Evolutionary conservation across 2,888 invertebrate genomes (phyloP).

Genomic region (Plagiodera versicolora): DNA sequence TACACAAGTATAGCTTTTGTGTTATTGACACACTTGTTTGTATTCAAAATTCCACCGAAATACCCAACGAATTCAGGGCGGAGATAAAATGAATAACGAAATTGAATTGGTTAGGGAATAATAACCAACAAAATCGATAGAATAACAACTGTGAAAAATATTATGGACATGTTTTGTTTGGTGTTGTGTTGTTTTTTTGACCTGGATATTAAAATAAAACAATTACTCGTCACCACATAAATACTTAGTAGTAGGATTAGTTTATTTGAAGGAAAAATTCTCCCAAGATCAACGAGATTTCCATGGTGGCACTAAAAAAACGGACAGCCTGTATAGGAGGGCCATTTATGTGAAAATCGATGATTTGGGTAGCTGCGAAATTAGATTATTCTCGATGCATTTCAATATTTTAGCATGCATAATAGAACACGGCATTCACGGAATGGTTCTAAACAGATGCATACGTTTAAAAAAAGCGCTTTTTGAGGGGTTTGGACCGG

Average conservation of each 20-base stretch:
- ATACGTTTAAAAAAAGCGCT: slow-evolving; percentile 49
- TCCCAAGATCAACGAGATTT: too few relatives aligned
- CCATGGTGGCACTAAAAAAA: too few relatives aligned
- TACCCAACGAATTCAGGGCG: not conserved
- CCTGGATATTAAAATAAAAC: too few relatives aligned
- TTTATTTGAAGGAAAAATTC: too few relatives aligned
- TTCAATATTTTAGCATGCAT: slow-evolving; percentile 16
- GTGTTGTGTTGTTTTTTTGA: too few relatives aligned
- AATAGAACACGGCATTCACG: slow-evolving; percentile 17
- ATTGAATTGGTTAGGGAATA: not conserved
- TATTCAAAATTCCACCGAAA: slow-evolving; percentile 46
- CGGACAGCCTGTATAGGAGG: too few relatives aligned
- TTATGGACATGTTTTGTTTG: too few relatives aligned
- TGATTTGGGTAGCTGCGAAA: slow-evolving; percentile 9
- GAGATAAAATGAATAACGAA: slow-evolving; percentile 1
- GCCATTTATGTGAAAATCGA: slow-evolving; percentile 2
- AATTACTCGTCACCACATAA: too few relatives aligned
- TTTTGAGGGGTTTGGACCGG: slow-evolving; percentile 35
- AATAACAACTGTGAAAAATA: too few relatives aligned
- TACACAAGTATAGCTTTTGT: slow-evolving; percentile 47
- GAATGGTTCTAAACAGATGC: slow-evolving; percentile 47
- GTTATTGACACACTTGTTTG: slow-evolving; percentile 46
- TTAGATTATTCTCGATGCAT: slow-evolving; percentile 13
- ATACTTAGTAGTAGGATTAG: too few relatives aligned
- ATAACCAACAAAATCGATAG: too few relatives aligned